Evolutionary conservation across 2,797 vertebrate species (phyloP).

Genomic region (Ataeniobius toweri): DNA sequence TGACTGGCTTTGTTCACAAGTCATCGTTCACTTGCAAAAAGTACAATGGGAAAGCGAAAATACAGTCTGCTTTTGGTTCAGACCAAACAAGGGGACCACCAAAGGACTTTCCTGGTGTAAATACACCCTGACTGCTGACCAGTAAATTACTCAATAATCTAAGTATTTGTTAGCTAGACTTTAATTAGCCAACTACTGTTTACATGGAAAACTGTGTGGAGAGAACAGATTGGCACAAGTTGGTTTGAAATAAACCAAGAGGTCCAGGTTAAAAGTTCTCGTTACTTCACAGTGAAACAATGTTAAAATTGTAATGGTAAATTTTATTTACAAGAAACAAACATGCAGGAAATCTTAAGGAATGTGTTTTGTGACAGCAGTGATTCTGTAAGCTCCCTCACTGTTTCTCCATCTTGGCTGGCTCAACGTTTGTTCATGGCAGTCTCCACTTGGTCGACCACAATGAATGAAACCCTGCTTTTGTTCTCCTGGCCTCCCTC

Average conservation of each 20-base stretch:
- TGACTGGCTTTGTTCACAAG: too few relatives aligned
- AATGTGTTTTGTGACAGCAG: conserved; percentile 38
- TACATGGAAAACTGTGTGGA: background rate
- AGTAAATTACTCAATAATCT: background rate
- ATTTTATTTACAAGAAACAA: conserved; percentile 1
- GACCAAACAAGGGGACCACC: too few relatives aligned
- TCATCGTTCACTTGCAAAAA: too few relatives aligned
- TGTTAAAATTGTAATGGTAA: background rate
- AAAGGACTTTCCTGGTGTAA: too few relatives aligned
- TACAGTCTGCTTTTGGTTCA: too few relatives aligned
- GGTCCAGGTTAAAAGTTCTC: background rate
- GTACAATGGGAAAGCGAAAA: too few relatives aligned
- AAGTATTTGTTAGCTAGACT: background rate
- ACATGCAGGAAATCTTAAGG: conserved; percentile 1
- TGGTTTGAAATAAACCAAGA: background rate
- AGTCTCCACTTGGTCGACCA: conserved; percentile 36
- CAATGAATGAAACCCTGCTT: conserved; percentile 66
- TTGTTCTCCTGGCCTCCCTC: conserved; percentile 64
- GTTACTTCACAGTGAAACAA: background rate
- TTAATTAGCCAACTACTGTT: background rate
- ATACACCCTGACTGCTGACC: background rate
- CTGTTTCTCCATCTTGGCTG: conserved; percentile 30
- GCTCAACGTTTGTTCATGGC: conserved; percentile 43
- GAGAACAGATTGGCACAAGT: background rate
- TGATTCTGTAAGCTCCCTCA: conserved; percentile 31